Conservation (phyloP, 2,797 vertebrate genomes). For the Clarias fuscus region DNA sequence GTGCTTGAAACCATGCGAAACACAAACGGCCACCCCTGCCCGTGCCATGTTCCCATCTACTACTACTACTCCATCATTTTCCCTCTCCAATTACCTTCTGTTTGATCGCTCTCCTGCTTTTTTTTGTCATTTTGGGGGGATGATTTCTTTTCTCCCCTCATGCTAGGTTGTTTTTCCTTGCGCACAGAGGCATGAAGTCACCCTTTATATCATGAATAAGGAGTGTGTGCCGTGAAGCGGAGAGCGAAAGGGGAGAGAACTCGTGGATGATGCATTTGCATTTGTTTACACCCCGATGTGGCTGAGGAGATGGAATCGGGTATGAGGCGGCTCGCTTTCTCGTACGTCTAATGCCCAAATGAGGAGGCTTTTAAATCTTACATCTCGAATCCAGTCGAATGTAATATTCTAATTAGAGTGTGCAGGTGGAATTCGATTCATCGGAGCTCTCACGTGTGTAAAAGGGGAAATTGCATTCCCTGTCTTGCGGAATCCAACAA, state of each 20-base stretch:
- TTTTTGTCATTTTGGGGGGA: slow-evolving; percentile 28
- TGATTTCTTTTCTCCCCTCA: slow-evolving; percentile 34
- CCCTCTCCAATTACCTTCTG: slow-evolving; percentile 38
- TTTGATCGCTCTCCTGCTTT: slow-evolving; percentile 11
- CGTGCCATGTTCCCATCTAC: slow-evolving; percentile 3
- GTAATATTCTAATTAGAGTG: slow-evolving; percentile 30
- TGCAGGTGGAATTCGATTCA: slow-evolving; percentile 16
- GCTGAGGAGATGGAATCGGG: slow-evolving; percentile 26
- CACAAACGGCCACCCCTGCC: background rate
- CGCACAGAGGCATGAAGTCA: slow-evolving; percentile 41
- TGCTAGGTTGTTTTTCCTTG: slow-evolving; percentile 31
- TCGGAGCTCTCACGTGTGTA: background rate
- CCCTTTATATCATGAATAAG: slow-evolving; percentile 46
- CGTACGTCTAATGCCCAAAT: background rate
- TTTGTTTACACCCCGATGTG: slow-evolving; percentile 49
- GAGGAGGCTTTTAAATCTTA: slow-evolving; percentile 5
- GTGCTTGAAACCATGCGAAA: background rate
- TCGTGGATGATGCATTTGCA: slow-evolving; percentile 44
- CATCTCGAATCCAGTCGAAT: slow-evolving; percentile 16
- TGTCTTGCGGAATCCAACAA: slow-evolving; percentile 31
- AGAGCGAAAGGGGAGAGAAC: slow-evolving; percentile 30
- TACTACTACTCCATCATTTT: slow-evolving; percentile 23
- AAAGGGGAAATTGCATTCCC: slow-evolving; percentile 30
- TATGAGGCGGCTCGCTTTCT: slow-evolving; percentile 21
- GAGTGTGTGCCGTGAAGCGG: slow-evolving; percentile 44